A percentile compares a stretch with the other conserved stretches of the same genome.
Evolutionary conservation across 92 coral and sea anemone species (phyloP).

Genomic region (Paragorgia papillata): DNA sequence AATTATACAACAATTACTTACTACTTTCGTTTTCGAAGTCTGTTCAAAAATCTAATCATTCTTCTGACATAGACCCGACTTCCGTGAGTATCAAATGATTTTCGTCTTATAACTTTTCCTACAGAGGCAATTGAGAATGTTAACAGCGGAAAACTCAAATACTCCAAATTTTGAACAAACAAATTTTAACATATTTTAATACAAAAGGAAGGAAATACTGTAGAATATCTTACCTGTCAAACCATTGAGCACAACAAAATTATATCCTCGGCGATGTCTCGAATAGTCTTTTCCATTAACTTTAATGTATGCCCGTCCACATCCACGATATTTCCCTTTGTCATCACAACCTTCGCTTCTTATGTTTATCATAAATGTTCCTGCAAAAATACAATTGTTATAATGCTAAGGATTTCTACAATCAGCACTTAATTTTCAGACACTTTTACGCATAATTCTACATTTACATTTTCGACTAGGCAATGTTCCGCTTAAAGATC

Average conservation of each 20-base stretch:
- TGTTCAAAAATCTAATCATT: constrained; percentile 24
- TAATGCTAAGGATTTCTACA: no score
- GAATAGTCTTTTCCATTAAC: constrained; percentile 49
- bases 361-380: not conserved
- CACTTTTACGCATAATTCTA: no score
- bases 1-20: no score
- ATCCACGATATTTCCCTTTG: constrained; percentile 43
- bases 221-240: constrained; percentile 32
- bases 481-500: no score
- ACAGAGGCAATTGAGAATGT: no score
- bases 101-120: constrained; percentile 37
- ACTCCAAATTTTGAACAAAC: no score
- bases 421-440: no score
- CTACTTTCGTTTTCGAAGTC: no score
- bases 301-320: constrained; percentile 54
- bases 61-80: constrained; percentile 22
- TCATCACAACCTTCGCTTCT: constrained; percentile 62
- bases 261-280: constrained; percentile 47
- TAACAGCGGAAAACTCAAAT: no score
- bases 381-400: no score
- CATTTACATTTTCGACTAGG: constrained; percentile 26
- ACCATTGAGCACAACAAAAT: constrained; percentile 46
- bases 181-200: no score
- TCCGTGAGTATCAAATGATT: constrained; percentile 53
- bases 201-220: constrained; percentile 21